These are phyloP conservation scores for Phytoseiulus persimilis DNA, from an alignment of 2,888 invertebrate species.

Conservation along the genomic window DNA sequence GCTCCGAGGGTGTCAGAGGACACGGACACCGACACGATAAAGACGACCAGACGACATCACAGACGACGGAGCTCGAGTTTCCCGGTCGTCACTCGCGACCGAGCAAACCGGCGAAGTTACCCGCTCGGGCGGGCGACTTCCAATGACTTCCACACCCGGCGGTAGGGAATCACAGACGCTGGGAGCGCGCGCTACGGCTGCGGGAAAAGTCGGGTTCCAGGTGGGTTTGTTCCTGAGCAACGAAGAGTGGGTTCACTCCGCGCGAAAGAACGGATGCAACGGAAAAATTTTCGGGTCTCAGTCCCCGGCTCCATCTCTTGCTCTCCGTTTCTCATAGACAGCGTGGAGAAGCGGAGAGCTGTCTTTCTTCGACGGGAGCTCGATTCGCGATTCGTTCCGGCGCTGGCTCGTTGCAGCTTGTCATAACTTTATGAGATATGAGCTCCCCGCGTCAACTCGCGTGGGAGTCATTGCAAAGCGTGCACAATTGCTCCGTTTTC, in stretches of 20 bases:
- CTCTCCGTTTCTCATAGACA: neutral
- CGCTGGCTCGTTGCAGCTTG: neutral
- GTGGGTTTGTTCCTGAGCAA: too few species aligned
- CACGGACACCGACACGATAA: neutral
- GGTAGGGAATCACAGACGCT: neutral
- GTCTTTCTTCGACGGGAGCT: slow-evolving; percentile 18
- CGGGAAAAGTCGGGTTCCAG: too few species aligned
- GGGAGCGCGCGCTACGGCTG: too few species aligned
- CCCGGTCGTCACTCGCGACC: neutral
- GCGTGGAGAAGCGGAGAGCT: slow-evolving; percentile 31
- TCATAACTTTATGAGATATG: slow-evolving; percentile 39
- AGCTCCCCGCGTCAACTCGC: slow-evolving; percentile 21
- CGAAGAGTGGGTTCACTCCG: too few species aligned
- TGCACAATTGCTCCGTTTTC: neutral
- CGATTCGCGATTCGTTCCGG: neutral
- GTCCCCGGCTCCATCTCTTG: too few species aligned
- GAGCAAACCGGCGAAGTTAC: neutral
- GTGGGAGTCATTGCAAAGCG: slow-evolving; percentile 10
- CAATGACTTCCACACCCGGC: neutral
- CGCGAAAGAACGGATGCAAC: too few species aligned
- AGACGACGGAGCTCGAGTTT: neutral
- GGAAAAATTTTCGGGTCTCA: neutral
- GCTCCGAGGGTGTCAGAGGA: neutral
- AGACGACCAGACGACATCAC: neutral
- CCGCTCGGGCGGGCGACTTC: neutral